These are phyloP conservation scores for Actinostola sp. DNA, from an alignment of 92 coral and sea anemone species.

Conservation along the genomic window DNA sequence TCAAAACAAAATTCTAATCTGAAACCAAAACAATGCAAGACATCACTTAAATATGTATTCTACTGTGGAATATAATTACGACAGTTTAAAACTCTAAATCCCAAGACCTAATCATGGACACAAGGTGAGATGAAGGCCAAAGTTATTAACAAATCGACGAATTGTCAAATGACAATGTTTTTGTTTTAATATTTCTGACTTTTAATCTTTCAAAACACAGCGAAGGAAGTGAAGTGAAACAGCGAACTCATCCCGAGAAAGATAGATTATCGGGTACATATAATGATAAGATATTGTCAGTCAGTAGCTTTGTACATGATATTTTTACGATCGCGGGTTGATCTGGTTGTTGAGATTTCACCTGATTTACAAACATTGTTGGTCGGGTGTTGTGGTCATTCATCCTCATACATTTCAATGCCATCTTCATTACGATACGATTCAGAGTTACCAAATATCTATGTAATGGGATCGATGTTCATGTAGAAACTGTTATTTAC, in stretches of 20 bases:
- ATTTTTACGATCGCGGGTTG: not conserved
- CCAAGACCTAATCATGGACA: constrained; percentile 19
- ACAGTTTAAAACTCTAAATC: not conserved
- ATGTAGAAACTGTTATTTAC: too few relatives aligned
- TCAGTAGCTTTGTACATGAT: not conserved
- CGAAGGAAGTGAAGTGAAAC: constrained; percentile 36
- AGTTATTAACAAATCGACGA: not conserved
- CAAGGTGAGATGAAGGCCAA: constrained; percentile 19
- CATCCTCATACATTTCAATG: not conserved
- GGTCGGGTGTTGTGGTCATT: not conserved
- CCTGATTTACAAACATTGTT: not conserved
- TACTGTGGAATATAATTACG: not conserved
- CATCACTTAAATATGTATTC: constrained; percentile 14
- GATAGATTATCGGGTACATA: constrained; percentile 37
- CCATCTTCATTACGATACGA: not conserved
- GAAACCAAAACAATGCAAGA: constrained; percentile 17
- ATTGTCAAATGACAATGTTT: not conserved
- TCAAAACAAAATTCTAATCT: constrained; percentile 12
- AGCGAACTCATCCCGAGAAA: constrained; percentile 25
- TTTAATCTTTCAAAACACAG: constrained; percentile 1
- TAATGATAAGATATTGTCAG: too few relatives aligned
- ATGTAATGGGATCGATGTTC: too few relatives aligned
- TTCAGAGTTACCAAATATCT: too few relatives aligned
- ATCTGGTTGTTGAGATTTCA: not conserved
- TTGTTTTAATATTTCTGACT: not conserved